These are phyloP conservation scores for Clusia tigrina DNA, from an alignment of 2,888 invertebrate species.

Conservation along the genomic window DNA sequence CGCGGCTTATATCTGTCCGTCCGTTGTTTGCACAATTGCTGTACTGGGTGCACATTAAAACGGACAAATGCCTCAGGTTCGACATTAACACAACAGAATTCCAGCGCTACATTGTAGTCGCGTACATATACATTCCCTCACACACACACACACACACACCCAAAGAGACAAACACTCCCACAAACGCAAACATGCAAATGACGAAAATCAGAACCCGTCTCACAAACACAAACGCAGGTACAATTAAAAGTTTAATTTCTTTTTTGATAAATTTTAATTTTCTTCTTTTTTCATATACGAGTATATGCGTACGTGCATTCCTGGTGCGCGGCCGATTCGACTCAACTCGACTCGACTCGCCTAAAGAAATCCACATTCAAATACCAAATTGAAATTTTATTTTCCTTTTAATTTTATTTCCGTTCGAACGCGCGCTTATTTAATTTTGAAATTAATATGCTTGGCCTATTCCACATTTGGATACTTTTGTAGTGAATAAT, in stretches of 20 bases:
- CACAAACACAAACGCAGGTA: background rate
- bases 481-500: background rate
- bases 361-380: background rate
- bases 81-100: background rate
- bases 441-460: constrained; percentile 9
- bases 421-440: background rate
- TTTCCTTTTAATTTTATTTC: constrained; percentile 8
- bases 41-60: background rate
- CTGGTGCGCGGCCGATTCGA: background rate
- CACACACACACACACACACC: background rate
- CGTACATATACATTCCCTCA: background rate
- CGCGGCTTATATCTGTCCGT: background rate
- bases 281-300: background rate
- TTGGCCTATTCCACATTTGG: background rate
- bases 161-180: background rate
- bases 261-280: background rate
- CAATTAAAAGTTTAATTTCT: background rate
- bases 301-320: background rate
- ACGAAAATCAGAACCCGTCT: background rate
- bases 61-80: background rate
- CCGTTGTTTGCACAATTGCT: background rate
- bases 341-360: too few relatives aligned
- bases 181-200: background rate
- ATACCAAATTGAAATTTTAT: background rate
- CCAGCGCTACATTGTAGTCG: background rate